Base-by-base conservation (phyloP, 2,797 vertebrate species). In the Anniella stebbinsi region DNA sequence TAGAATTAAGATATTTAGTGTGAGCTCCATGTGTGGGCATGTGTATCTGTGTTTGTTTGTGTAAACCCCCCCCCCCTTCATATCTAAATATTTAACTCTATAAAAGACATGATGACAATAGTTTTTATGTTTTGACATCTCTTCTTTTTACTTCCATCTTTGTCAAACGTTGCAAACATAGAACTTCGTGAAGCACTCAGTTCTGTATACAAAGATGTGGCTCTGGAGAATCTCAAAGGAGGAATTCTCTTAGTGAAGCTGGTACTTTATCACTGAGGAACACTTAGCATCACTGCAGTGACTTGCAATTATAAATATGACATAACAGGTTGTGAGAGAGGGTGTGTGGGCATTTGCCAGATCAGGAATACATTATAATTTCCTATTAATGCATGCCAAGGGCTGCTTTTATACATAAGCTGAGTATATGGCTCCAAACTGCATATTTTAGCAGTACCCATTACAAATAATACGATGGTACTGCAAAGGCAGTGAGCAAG, bases 21-120 rank as follows among this genome's bases (percentile, higher is more conserved):
- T 84, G 87, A 94, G 94, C 93, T 92, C 1, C n/a, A 54, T 45
- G n/a, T 18, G 36, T n/a, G 21, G 25, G 10, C 10, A 12, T 80
- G 80, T 54, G 30, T 72, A 5, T 38, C 45, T 72, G 25, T 76
- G 10, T 13, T 36, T 80, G 36, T 30, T 30, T 30, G 10, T 38
- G 4, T 51, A 54, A 25, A 23, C 33, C 54, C 78, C n/a, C 12
- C 10, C 33, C n/a, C 33, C 70, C 13, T 4, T 41, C 45, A 84
- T 36, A 89, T 93, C 92, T 77, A 57, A 90, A 76, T 90, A 89
- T 95, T 95, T 87, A 82, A 91, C 91, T 93, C 89, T 96, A 73
- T 91, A 72, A 92, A 92, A 89, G 88, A 90, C 4, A 75, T 91
- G 94, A 91, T 91, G 95, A 92, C 91, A 91, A 92, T 5, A 91